Conservation (phyloP, 2,113 vertebrate species). For the Siphamia tubifer region DNA sequence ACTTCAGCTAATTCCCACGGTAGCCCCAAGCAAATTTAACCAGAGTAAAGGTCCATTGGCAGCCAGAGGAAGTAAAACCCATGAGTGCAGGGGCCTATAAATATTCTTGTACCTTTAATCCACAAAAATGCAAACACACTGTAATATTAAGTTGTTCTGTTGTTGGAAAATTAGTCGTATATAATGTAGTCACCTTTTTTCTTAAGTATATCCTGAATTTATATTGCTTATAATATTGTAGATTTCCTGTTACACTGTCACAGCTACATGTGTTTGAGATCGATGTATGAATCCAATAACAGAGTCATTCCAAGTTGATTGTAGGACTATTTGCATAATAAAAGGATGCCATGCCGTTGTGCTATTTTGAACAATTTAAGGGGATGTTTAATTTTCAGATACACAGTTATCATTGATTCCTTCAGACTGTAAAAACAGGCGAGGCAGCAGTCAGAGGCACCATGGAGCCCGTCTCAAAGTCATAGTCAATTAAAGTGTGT, state of each 20-base stretch:
- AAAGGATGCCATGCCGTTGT: neutral
- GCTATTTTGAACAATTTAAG: neutral
- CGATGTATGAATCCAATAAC: neutral
- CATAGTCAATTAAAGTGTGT: slow-evolving; percentile 81
- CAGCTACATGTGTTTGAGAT: neutral
- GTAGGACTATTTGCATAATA: neutral
- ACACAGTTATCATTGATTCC: neutral
- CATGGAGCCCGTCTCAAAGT: slow-evolving; percentile 85
- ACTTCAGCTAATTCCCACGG: neutral
- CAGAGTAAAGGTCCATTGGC: neutral
- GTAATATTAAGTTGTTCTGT: neutral
- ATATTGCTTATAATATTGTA: neutral
- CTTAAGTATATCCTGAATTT: neutral
- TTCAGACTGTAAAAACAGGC: slow-evolving; percentile 69
- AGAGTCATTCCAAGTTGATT: neutral
- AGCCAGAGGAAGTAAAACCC: neutral
- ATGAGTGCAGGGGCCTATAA: too few species aligned
- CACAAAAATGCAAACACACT: neutral
- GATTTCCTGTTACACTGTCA: neutral
- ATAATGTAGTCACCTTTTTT: neutral
- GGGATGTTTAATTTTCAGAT: neutral
- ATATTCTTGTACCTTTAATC: too few species aligned
- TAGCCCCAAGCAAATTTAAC: neutral
- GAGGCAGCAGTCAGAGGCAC: slow-evolving; percentile 79
- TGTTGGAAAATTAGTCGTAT: neutral